These are phyloP conservation scores for Zaprionus vittiger DNA, from an alignment of 1,140 invertebrate genomes.

Conservation along the genomic window DNA sequence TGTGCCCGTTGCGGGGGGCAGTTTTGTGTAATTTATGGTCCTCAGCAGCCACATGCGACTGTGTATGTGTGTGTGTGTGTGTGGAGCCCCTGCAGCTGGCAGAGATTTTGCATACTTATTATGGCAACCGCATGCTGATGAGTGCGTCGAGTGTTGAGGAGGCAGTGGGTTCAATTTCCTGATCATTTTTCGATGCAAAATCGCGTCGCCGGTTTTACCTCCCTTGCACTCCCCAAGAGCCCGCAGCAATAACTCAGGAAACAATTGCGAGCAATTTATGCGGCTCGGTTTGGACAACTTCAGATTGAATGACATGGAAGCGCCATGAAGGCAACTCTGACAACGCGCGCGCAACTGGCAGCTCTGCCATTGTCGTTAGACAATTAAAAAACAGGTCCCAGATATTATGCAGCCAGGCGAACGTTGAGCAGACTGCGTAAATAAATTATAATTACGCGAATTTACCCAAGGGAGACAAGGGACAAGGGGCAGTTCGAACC, in stretches of 20 bases:
- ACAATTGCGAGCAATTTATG: conserved; percentile 72
- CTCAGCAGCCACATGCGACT: conserved; percentile 44
- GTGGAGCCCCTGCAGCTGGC: conserved; percentile 33
- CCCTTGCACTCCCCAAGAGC: not conserved
- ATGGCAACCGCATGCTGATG: conserved; percentile 63
- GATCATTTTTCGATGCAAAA: conserved; percentile 67
- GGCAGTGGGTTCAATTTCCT: conserved; percentile 60
- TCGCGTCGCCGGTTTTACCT: conserved; percentile 37
- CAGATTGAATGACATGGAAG: conserved; percentile 38
- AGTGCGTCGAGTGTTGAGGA: conserved; percentile 19
- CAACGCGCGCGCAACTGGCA: not conserved
- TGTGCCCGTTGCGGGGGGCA: conserved; percentile 27
- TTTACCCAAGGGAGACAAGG: conserved; percentile 10
- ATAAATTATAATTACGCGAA: conserved; percentile 71
- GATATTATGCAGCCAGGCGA: conserved; percentile 45
- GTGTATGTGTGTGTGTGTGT: not conserved
- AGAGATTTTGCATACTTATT: conserved; percentile 70
- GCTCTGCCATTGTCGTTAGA: conserved; percentile 23
- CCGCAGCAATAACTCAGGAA: conserved; percentile 59
- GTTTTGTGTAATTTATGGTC: conserved; percentile 76
- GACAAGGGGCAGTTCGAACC: conserved; percentile 34
- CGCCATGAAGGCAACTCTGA: conserved; percentile 35
- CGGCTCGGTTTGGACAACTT: conserved; percentile 6
- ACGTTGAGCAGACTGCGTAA: conserved; percentile 48
- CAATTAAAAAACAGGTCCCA: conserved; percentile 65